Evolutionary conservation across 2,113 vertebrate species (phyloP), one percentile per base, ranked within the genome.

Genomic region (Orientallactaga bullata): DNA sequence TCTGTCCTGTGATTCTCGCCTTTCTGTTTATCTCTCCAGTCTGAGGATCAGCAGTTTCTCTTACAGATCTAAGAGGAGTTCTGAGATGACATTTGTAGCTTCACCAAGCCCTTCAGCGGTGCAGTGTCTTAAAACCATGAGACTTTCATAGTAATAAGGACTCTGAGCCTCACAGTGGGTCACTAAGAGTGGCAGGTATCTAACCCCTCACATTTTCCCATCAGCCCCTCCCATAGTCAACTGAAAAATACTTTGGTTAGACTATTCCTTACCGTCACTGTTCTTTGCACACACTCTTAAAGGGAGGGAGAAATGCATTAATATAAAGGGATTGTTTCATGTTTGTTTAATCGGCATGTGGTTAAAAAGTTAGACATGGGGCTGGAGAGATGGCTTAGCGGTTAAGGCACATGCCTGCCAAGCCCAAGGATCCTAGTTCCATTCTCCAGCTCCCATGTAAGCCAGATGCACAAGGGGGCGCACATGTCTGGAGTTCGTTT

Each of bases 331-430:
- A 85, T 24, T 78, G 21, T 55, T 71, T 88, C 17, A 37, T 74
- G 28, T 68, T 90, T 65, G 2, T 71, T 89, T 55, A 79, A 78
- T 92, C 37, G 84, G n/a, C 78, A 58, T 51, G 66, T 74, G 39
- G 9, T 82, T 82, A 87, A 81, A 73, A 87, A 90, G n/a, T 94
- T 72, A 81, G n/a, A n/a, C n/a, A n/a, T n/a, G n/a, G n/a, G n/a
- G n/a, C n/a, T n/a, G n/a, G n/a, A n/a, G n/a, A n/a, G n/a, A n/a
- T n/a, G n/a, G n/a, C n/a, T n/a, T n/a, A n/a, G n/a, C n/a, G n/a
- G n/a, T n/a, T n/a, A n/a, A n/a, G n/a, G n/a, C n/a, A n/a, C n/a
- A n/a, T n/a, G n/a, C n/a, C n/a, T n/a, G n/a, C n/a, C n/a, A n/a
- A n/a, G n/a, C n/a, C n/a, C n/a, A n/a, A n/a, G n/a, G n/a, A n/a